A percentile compares a stretch with the other conserved stretches of the same genome.
These are phyloP conservation scores for Merops nubicus DNA, from an alignment of 2,113 vertebrate species.

Conservation along the genomic window DNA sequence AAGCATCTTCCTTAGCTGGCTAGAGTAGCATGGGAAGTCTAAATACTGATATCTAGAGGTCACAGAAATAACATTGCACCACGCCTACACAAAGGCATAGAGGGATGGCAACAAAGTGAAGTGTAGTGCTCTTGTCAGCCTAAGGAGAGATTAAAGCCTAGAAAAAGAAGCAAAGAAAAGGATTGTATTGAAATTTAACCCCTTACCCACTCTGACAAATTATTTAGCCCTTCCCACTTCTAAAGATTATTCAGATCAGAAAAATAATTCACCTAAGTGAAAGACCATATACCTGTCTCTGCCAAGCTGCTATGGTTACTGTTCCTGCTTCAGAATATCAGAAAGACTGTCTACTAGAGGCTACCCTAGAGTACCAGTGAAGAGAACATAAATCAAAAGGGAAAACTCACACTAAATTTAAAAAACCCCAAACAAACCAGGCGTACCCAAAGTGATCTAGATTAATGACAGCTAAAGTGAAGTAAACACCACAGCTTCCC, in stretches of 20 bases:
- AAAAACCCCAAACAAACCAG: background rate
- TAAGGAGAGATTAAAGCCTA: background rate
- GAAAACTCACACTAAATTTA: background rate
- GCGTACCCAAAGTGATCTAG: background rate
- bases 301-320: background rate
- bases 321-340: background rate
- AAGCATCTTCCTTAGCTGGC: background rate
- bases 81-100: background rate
- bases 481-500: background rate
- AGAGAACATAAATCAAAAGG: background rate
- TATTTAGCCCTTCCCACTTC: background rate
- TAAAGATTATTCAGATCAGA: background rate
- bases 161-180: background rate
- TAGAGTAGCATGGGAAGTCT: background rate
- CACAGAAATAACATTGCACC: background rate
- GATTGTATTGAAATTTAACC: background rate
- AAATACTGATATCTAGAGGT: background rate
- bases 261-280: background rate
- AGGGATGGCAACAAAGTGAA: background rate
- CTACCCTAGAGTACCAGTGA: background rate
- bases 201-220: background rate
- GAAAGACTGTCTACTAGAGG: background rate
- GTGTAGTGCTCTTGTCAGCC: background rate
- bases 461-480: background rate
- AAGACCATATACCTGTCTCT: background rate